Conservation (phyloP, 2,888 invertebrate species). For the Drosophila rubida region DNA sequence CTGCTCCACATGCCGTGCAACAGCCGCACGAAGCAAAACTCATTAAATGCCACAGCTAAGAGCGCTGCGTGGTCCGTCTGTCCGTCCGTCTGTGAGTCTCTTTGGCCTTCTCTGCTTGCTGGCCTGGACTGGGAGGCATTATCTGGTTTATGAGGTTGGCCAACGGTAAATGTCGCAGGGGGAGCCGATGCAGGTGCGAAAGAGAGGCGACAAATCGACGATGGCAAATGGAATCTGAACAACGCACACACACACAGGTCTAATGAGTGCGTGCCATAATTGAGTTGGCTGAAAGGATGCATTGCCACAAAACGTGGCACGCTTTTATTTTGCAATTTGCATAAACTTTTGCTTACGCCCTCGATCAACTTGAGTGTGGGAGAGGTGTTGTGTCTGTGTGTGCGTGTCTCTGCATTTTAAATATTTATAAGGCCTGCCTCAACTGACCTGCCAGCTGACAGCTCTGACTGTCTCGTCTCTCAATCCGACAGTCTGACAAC, state of each 20-base stretch:
- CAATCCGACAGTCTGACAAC: conserved; percentile 5
- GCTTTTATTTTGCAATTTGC: conserved; percentile 20
- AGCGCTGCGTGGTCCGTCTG: conserved; percentile 1
- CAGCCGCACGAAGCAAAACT: conserved; percentile 36
- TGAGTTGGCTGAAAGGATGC: conserved; percentile 48
- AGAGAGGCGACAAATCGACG: not conserved
- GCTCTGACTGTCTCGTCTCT: conserved; percentile 5
- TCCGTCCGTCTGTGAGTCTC: too few species aligned
- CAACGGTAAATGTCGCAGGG: conserved; percentile 61
- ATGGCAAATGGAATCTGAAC: conserved; percentile 25
- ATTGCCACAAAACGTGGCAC: conserved; percentile 12
- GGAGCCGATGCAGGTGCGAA: not conserved
- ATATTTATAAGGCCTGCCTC: conserved; percentile 28
- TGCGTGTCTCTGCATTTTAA: conserved; percentile 19
- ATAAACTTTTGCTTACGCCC: conserved; percentile 10
- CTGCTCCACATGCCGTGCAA: conserved; percentile 36
- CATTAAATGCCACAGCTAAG: conserved; percentile 38
- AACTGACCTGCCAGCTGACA: conserved; percentile 15
- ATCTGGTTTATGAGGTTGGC: conserved; percentile 67
- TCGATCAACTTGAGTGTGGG: not conserved
- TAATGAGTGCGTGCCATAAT: conserved; percentile 63
- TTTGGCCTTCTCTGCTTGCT: not conserved
- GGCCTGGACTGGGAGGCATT: conserved; percentile 23
- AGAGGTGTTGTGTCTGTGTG: not conserved
- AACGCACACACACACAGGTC: conserved; percentile 24